These are phyloP conservation scores for Drosophila santomea DNA, from an alignment of 1,140 invertebrate species.

Conservation along the genomic window DNA sequence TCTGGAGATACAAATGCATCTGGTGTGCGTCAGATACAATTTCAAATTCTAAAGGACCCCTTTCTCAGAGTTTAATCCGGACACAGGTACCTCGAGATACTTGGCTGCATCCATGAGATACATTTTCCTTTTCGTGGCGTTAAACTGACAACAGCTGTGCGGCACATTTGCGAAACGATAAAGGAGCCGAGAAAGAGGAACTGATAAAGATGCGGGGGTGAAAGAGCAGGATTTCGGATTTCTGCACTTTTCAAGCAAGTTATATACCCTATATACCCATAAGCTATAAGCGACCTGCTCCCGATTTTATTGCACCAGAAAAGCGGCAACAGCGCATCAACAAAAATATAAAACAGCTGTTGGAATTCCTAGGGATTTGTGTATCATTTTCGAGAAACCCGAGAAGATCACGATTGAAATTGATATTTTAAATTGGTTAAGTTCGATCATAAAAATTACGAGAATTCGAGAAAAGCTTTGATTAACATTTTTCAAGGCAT, in stretches of 20 bases:
- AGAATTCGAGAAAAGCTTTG: too few relatives aligned
- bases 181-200: constrained; percentile 12
- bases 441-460: background rate
- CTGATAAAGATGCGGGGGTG: background rate
- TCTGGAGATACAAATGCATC: constrained; percentile 1
- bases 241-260: constrained; percentile 31
- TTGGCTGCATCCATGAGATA: constrained; percentile 61
- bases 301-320: constrained; percentile 24
- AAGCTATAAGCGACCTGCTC: background rate
- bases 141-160: constrained; percentile 69
- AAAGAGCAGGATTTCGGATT: constrained; percentile 20
- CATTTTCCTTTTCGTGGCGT: constrained; percentile 41
- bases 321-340: constrained; percentile 33
- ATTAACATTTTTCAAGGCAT: too few relatives aligned
- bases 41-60: constrained; percentile 2
- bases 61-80: constrained; percentile 18
- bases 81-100: constrained; percentile 22
- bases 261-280: background rate
- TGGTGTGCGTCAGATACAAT: constrained; percentile 10
- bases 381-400: constrained; percentile 20
- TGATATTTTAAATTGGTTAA: constrained; percentile 24
- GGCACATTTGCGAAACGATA: constrained; percentile 44
- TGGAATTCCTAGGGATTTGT: constrained; percentile 10
- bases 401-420: constrained; percentile 18
- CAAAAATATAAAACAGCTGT: constrained; percentile 23